Conservation (phyloP, 2,797 vertebrate species). For the Chloroceryle inda region DNA sequence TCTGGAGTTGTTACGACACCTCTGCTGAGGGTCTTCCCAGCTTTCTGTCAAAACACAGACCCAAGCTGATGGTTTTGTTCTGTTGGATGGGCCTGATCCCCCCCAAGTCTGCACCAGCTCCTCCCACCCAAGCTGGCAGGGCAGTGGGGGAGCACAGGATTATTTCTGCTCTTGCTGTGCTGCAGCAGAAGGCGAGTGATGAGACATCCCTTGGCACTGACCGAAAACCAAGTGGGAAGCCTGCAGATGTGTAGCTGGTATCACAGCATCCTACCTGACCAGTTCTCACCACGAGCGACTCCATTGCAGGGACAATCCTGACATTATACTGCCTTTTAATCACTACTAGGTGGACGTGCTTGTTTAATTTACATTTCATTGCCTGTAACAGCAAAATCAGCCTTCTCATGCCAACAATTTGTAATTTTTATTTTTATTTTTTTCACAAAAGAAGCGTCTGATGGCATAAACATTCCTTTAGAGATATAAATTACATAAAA, state of each 20-base stretch:
- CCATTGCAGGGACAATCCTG: not conserved
- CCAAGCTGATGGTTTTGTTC: not conserved
- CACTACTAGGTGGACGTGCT: not conserved
- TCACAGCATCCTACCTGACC: not conserved
- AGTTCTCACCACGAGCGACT: not conserved
- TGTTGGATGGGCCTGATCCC: not conserved
- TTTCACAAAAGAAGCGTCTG: not conserved
- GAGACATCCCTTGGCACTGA: slow-evolving; percentile 2
- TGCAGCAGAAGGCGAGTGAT: not conserved
- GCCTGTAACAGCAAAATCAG: not conserved
- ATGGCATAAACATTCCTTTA: slow-evolving; percentile 18
- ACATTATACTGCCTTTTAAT: slow-evolving; percentile 4
- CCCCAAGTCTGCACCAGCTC: not conserved
- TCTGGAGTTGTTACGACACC: not conserved
- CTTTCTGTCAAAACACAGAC: not conserved
- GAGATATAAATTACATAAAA: slow-evolving; percentile 27
- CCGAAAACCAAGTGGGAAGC: not conserved
- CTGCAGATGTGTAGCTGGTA: slow-evolving; percentile 48
- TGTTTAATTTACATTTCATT: slow-evolving; percentile 8
- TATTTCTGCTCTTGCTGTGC: not conserved
- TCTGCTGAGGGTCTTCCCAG: not conserved
- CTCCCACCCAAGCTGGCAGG: not conserved
- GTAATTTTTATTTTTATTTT: not conserved
- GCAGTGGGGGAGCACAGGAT: not conserved
- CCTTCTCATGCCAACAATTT: not conserved